Evolutionary conservation across 2,797 vertebrate species (phyloP).

Genomic region (Tolypeutes matacus): DNA sequence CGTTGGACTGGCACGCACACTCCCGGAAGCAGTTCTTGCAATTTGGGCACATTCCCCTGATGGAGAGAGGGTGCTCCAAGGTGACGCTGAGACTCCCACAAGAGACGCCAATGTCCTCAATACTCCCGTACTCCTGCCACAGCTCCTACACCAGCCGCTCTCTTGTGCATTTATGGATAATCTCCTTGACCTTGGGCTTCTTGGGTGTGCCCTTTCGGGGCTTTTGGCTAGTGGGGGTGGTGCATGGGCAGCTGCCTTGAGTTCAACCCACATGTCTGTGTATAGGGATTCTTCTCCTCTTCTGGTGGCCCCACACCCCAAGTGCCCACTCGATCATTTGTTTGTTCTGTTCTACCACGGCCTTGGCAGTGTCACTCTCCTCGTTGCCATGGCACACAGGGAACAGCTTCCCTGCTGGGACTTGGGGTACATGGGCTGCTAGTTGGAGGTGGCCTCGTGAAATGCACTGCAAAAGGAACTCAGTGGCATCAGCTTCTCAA

Average conservation of each 20-base stretch:
- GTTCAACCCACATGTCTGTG: conserved; percentile 97
- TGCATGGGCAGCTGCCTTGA: conserved; percentile 95
- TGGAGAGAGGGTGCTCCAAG: conserved; percentile 96
- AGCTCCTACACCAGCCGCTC: conserved; percentile 65
- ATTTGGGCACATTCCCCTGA: conserved; percentile 98
- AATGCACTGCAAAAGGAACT: conserved; percentile 96
- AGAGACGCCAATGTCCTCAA: conserved; percentile 95
- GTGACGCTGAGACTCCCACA: conserved; percentile 97
- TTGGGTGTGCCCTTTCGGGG: conserved; percentile 96
- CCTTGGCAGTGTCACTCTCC: conserved; percentile 95
- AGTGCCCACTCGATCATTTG: conserved; percentile 99
- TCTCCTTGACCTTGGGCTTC: conserved; percentile 96
- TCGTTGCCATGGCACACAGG: conserved; percentile 93
- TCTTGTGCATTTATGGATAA: conserved; percentile 97
- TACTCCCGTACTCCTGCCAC: no score
- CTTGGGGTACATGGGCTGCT: conserved; percentile 96
- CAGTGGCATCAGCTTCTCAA: conserved; percentile 97
- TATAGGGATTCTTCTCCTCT: conserved; percentile 97
- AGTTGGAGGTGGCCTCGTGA: conserved; percentile 98
- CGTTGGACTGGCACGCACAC: conserved; percentile 97
- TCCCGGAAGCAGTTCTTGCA: conserved; percentile 99
- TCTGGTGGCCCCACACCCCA: conserved; percentile 96
- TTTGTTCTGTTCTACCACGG: conserved; percentile 97
- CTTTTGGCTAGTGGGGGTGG: conserved; percentile 96
- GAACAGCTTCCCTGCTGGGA: conserved; percentile 92